Evolutionary conservation across 2,797 vertebrate genomes (phyloP).

Genomic region (Protonibea diacanthus): DNA sequence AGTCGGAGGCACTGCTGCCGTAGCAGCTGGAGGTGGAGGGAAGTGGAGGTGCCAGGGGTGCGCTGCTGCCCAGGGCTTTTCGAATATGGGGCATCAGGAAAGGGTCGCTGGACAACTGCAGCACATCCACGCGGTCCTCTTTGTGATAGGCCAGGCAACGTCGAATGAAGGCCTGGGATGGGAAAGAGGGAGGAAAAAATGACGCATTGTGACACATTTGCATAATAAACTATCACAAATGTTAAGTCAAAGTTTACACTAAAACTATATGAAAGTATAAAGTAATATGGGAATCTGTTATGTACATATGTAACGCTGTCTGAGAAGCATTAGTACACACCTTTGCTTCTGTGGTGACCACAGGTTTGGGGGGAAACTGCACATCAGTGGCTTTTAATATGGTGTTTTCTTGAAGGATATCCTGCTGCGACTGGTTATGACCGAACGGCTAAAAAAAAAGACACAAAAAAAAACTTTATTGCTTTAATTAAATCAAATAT

Average conservation of each 20-base stretch:
- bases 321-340: slow-evolving; percentile 69
- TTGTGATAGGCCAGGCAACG: slow-evolving; percentile 96
- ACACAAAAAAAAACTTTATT: neutral
- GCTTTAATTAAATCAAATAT: neutral
- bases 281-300: neutral
- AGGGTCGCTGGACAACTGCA: slow-evolving; percentile 92
- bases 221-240: neutral
- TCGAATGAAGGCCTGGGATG: slow-evolving; percentile 92
- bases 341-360: slow-evolving; percentile 96
- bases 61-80: slow-evolving; percentile 90
- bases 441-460: slow-evolving; percentile 90
- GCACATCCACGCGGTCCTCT: slow-evolving; percentile 95
- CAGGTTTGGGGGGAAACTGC: slow-evolving; percentile 96
- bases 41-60: slow-evolving; percentile 84
- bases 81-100: slow-evolving; percentile 94
- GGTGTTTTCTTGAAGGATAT: slow-evolving; percentile 97
- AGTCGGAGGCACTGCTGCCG: slow-evolving; percentile 95
- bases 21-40: slow-evolving; percentile 94
- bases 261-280: neutral
- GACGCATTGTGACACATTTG: neutral
- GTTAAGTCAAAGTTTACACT: neutral
- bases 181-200: neutral
- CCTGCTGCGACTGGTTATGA: slow-evolving; percentile 97
- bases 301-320: neutral
- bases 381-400: slow-evolving; percentile 98